phyloP scores from a whole-genome alignment of 2,888 invertebrate genomes.

The Thereva nobilitata region DNA sequence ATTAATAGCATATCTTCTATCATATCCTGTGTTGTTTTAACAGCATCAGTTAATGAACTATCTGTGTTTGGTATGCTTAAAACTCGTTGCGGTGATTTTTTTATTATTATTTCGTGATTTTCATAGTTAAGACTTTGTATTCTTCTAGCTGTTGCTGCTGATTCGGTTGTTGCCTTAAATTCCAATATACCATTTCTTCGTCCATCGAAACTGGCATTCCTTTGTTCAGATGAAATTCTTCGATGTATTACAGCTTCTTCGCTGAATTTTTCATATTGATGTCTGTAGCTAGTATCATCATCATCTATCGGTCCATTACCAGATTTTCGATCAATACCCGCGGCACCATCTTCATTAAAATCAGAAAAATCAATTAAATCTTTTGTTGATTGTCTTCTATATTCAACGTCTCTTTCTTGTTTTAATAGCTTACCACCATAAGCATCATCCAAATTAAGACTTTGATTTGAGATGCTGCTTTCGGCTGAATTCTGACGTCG shows the following conservation, averaged over 20 bases:
- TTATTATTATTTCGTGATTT: slow-evolving; percentile 55
- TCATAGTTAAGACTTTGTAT: slow-evolving; percentile 57
- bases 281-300: slow-evolving; percentile 24
- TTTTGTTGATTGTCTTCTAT: slow-evolving; percentile 40
- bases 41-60: slow-evolving; percentile 43
- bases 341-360: slow-evolving; percentile 48
- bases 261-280: slow-evolving; percentile 43
- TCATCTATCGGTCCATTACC: slow-evolving; percentile 36
- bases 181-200: slow-evolving; percentile 56
- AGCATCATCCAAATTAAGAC: slow-evolving; percentile 54
- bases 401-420: slow-evolving; percentile 45
- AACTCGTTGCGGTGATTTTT: slow-evolving; percentile 44
- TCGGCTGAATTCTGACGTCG: slow-evolving; percentile 57
- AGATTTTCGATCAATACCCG: slow-evolving; percentile 40
- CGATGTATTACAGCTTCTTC: slow-evolving; percentile 53
- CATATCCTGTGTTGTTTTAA: slow-evolving; percentile 42
- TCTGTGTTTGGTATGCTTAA: slow-evolving; percentile 45
- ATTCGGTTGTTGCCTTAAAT: slow-evolving; percentile 28
- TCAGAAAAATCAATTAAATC: slow-evolving; percentile 57
- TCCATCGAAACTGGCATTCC: slow-evolving; percentile 54
- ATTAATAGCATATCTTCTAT: slow-evolving; percentile 49
- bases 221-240: slow-evolving; percentile 53
- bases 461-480: slow-evolving; percentile 58
- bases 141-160: slow-evolving; percentile 44
- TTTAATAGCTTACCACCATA: slow-evolving; percentile 32